These are phyloP conservation scores for Porites divaricata DNA, from an alignment of 92 coral and sea anemone species.

Conservation along the genomic window DNA sequence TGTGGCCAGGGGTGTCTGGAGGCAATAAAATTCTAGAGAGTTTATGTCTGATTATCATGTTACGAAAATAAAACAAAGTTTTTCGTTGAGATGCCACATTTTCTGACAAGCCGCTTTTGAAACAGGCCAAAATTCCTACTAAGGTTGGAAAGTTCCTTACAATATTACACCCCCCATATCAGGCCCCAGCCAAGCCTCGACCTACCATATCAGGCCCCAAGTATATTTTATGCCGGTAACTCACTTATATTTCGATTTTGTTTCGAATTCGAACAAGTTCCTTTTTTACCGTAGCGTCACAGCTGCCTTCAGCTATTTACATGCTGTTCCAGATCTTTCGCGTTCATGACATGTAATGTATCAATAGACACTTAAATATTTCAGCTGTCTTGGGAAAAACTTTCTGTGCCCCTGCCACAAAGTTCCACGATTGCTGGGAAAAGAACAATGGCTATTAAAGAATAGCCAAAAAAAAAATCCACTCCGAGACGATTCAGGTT, in stretches of 20 bases:
- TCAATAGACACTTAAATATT: not conserved
- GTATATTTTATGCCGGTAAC: no score
- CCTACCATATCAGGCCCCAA: no score
- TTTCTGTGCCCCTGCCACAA: not conserved
- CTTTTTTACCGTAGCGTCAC: conserved; percentile 11
- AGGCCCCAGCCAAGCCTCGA: no score
- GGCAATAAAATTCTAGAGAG: not conserved
- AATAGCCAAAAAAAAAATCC: no score
- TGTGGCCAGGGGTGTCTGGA: not conserved
- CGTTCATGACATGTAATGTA: not conserved
- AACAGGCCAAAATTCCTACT: not conserved
- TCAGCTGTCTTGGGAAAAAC: not conserved
- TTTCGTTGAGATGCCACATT: not conserved
- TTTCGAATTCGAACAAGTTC: not conserved
- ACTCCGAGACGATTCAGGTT: no score
- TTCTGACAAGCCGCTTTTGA: not conserved
- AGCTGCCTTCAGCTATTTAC: not conserved
- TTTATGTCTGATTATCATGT: not conserved
- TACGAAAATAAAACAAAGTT: not conserved
- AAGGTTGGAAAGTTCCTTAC: no score
- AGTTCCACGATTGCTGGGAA: not conserved
- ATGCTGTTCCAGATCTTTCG: not conserved
- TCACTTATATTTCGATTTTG: no score
- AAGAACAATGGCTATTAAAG: not conserved
- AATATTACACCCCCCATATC: no score